Percentiles rank a stretch among this genome's conserved stretches.
phyloP scores from a whole-genome alignment of 2,113 vertebrate species.

The Muscicapa adusta region DNA sequence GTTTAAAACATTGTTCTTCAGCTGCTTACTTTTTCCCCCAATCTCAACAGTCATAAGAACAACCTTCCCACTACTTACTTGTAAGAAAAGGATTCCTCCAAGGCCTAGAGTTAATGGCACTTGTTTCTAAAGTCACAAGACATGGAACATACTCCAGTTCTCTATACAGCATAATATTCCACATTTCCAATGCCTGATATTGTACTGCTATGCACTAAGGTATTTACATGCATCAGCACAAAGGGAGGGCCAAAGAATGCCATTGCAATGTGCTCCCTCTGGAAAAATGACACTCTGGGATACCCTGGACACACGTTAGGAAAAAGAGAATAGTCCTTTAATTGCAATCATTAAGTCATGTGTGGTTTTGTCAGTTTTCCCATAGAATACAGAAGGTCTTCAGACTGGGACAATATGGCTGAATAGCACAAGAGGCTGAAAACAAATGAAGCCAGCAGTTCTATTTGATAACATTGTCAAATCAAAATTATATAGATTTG shows the following conservation, averaged over 20 bases:
- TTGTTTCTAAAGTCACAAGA: neutral
- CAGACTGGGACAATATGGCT: neutral
- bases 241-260: neutral
- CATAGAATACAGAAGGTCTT: neutral
- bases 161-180: neutral
- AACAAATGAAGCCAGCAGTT: neutral
- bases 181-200: neutral
- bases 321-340: neutral
- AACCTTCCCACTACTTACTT: neutral
- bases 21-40: neutral
- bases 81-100: neutral
- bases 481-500: neutral
- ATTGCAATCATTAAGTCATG: neutral
- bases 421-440: neutral
- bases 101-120: neutral
- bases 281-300: neutral
- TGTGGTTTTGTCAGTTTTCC: neutral
- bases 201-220: neutral
- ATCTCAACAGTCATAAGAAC: neutral
- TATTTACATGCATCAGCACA: neutral
- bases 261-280: neutral
- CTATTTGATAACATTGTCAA: neutral
- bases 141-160: neutral
- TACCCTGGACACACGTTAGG: too few species aligned
- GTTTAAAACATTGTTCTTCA: neutral